phyloP scores from a whole-genome alignment of 2,113 vertebrate species.

The Pachyramphus minor region DNA sequence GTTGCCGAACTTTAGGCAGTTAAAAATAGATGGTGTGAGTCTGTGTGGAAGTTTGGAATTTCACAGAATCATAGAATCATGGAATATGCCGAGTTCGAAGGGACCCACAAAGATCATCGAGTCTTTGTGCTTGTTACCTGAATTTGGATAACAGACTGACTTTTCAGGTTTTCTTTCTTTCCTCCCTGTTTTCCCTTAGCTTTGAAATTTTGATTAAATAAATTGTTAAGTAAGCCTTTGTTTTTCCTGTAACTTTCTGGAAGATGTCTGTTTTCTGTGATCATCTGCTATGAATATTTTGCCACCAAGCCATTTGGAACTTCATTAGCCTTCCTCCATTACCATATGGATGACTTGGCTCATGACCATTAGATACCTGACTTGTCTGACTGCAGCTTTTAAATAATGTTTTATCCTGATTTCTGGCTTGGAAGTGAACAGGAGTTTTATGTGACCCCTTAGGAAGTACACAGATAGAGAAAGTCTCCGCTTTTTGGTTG shows the following conservation, averaged over 20 bases:
- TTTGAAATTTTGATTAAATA: neutral
- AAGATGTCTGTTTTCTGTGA: neutral
- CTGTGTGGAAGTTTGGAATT: neutral
- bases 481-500: neutral
- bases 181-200: neutral
- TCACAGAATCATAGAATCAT: neutral
- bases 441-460: neutral
- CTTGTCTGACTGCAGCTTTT: conserved; percentile 2
- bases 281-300: conserved; percentile 1
- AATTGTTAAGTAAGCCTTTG: neutral
- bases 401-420: neutral
- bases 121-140: neutral
- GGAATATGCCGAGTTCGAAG: neutral
- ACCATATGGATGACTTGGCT: conserved; percentile 1
- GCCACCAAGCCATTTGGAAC: conserved; percentile 4
- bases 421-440: neutral
- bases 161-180: neutral
- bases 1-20: neutral
- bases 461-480: neutral
- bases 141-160: neutral
- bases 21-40: neutral
- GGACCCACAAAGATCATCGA: neutral
- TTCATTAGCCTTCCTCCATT: neutral
- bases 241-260: neutral
- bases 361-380: neutral